Evolutionary conservation across 2,797 vertebrate genomes (phyloP).

Genomic region (Champsocephalus esox): DNA sequence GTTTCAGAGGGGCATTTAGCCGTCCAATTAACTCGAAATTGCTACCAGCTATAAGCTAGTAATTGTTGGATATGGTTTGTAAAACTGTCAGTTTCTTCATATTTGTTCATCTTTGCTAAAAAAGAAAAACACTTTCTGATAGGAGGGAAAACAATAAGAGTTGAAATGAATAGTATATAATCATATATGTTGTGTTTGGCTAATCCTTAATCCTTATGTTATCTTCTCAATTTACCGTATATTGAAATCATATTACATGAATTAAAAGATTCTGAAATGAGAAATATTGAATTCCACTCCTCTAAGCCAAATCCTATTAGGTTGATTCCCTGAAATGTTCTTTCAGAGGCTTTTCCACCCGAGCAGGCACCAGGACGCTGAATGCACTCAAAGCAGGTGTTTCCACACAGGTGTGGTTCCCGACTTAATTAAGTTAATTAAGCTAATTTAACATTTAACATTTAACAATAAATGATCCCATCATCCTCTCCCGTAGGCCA

Average conservation of each 20-base stretch:
- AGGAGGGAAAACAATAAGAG: neutral
- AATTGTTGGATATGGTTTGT: conserved; percentile 13
- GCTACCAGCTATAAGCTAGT: conserved; percentile 14
- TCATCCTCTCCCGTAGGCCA: conserved; percentile 56
- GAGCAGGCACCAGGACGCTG: conserved; percentile 19
- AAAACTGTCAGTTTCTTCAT: neutral
- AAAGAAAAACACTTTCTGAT: neutral
- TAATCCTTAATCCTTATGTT: conserved; percentile 1
- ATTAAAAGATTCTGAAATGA: conserved; percentile 26
- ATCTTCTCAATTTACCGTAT: conserved; percentile 1
- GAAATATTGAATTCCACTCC: conserved; percentile 25
- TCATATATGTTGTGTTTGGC: neutral
- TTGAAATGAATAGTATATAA: neutral
- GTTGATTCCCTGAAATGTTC: conserved; percentile 28
- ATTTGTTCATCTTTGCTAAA: conserved; percentile 3
- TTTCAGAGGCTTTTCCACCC: conserved; percentile 32
- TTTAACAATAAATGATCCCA: conserved; percentile 76
- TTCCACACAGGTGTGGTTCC: conserved; percentile 68
- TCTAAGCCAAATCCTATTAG: conserved; percentile 7
- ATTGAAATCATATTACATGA: conserved; percentile 15
- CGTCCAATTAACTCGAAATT: conserved; percentile 26
- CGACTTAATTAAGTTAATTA: conserved; percentile 63
- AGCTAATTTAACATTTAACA: conserved; percentile 44
- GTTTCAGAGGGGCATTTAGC: conserved; percentile 42
- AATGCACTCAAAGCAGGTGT: conserved; percentile 61